These are phyloP conservation scores for Pseudoatta argentina DNA, from an alignment of 1,140 invertebrate genomes.

Conservation along the genomic window DNA sequence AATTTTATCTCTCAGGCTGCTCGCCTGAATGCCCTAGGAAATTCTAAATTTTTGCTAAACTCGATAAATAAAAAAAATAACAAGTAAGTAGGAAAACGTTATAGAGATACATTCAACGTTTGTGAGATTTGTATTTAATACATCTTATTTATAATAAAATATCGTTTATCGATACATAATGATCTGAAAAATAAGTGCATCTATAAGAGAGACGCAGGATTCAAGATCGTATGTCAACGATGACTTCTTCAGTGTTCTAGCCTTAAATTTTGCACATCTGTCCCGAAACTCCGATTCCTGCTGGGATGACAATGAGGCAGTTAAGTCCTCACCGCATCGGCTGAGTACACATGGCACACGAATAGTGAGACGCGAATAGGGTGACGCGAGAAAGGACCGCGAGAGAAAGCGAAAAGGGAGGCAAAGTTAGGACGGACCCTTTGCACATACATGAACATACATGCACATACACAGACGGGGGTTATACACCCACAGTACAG, in stretches of 20 bases:
- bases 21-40: slow-evolving; percentile 26
- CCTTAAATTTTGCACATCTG: slow-evolving; percentile 85
- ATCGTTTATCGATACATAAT: neutral
- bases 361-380: slow-evolving; percentile 65
- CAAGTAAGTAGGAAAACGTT: neutral
- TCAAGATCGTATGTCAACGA: slow-evolving; percentile 38
- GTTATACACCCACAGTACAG: slow-evolving; percentile 57
- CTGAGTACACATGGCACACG: slow-evolving; percentile 81
- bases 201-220: neutral
- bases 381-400: slow-evolving; percentile 65
- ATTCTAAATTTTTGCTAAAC: slow-evolving; percentile 23
- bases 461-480: slow-evolving; percentile 49
- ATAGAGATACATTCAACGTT: neutral
- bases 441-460: slow-evolving; percentile 63
- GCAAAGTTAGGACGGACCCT: slow-evolving; percentile 68
- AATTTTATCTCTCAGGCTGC: slow-evolving; percentile 43
- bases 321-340: slow-evolving; percentile 83
- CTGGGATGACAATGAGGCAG: slow-evolving; percentile 83
- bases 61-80: slow-evolving; percentile 23
- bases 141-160: neutral
- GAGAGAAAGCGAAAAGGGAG: slow-evolving; percentile 70
- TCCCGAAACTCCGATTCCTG: slow-evolving; percentile 79
- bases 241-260: slow-evolving; percentile 72
- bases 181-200: neutral
- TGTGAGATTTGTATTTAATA: neutral